Evolutionary conservation across 2,888 invertebrate species (phyloP), one percentile per base, ranked within the genome.

Genomic region (Dicyrtoma fusca): DNA sequence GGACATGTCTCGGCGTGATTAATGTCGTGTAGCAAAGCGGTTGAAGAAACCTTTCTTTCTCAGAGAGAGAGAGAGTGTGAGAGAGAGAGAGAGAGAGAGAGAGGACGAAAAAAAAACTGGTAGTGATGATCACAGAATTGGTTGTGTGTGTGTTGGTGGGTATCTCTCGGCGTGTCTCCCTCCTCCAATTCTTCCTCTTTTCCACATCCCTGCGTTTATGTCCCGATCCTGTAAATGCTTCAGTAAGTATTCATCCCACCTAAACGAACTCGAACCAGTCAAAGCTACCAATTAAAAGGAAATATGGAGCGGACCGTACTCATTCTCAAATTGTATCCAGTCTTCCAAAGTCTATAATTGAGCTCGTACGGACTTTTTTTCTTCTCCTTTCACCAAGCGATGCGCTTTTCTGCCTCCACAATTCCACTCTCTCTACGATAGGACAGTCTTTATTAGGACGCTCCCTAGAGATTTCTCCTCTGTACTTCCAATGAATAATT

Each of bases 1-100:
- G 26, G 64, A 68, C 62, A 55, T 62, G 75, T 70, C 72, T 66
- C 65, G 44, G 55, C 61, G 72, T 75, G 75, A 75, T 75, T 75
- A 75, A 75, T 75, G 75, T 70, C 65, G 62, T 66, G 59, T 66
- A 44, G 71, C 25, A 59, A 66, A 47, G 55, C 44, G 42, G 57
- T 53, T 64, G 17, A 26, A n/a, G 19, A 63, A 71, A 51, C 53
- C 63, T 19, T 51, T 62, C 51, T 26, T 57, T 25, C 23, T 57
- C 34, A 34, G 4, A 34, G 34, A 8, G 34, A n/a, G n/a, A n/a
- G n/a, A n/a, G n/a, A n/a, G 47, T 10, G 47, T 13, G 5, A 21
- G 44, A 42, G 51, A 51, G 51, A n/a, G 17, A n/a, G 51, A 6
- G 51, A n/a, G 17, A 51, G 55, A 21, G 21, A 55, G 21, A 55